Percentiles rank a stretch among this genome's conserved stretches.
Conservation (phyloP, 2,113 vertebrate species). For the Pedionomus torquatus region DNA sequence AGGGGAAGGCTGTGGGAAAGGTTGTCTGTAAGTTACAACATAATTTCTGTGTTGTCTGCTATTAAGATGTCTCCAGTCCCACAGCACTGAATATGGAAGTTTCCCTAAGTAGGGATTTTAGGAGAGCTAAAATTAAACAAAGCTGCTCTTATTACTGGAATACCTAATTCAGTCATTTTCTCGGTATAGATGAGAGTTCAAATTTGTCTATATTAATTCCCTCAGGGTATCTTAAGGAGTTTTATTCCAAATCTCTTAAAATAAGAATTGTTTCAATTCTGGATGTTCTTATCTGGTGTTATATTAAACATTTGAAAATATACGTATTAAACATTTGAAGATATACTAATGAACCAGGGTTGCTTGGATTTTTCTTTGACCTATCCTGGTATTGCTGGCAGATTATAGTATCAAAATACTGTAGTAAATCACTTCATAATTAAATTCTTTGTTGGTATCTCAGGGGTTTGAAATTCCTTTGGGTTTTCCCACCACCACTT, state of each 20-base stretch:
- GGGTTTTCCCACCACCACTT: conserved; percentile 27
- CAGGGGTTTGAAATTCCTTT: conserved; percentile 31
- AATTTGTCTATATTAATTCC: background rate
- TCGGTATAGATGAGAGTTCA: background rate
- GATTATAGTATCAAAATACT: conserved; percentile 6
- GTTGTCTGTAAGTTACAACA: background rate
- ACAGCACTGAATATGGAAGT: background rate
- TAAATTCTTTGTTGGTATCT: conserved; percentile 31
- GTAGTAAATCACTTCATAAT: conserved; percentile 38
- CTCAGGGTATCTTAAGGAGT: background rate
- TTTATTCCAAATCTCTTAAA: background rate
- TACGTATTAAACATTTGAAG: background rate
- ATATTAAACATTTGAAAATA: background rate
- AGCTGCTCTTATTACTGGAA: background rate
- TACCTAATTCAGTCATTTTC: background rate
- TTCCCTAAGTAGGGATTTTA: background rate
- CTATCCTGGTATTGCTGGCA: background rate
- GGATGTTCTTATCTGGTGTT: background rate
- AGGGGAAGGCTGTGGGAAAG: background rate
- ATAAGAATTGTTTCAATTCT: background rate
- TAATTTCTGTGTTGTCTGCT: background rate
- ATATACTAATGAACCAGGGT: background rate
- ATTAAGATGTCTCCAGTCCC: background rate
- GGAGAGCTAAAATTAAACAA: background rate
- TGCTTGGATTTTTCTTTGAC: background rate